Conservation (phyloP, 1,140 invertebrate species). For the Lepidurus apus region DNA sequence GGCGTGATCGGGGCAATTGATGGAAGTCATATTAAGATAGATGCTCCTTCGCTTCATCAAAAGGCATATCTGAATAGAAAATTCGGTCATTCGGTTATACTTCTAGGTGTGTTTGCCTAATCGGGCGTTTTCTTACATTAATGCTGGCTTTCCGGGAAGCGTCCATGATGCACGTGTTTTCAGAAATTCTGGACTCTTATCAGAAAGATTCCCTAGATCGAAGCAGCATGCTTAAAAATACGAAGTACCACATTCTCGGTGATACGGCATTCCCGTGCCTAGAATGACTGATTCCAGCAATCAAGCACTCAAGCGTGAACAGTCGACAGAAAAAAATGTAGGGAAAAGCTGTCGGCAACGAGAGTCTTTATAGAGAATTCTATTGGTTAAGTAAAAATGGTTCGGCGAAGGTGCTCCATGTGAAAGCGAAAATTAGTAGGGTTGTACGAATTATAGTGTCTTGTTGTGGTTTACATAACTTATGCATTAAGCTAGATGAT, state of each 20-base stretch:
- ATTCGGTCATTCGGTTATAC: neutral
- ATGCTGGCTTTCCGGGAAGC: slow-evolving; percentile 16
- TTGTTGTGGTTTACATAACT: slow-evolving; percentile 12
- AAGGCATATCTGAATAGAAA: slow-evolving; percentile 10
- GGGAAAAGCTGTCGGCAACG: neutral
- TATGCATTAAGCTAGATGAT: neutral
- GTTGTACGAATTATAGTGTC: neutral
- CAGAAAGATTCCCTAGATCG: neutral
- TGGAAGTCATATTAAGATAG: neutral
- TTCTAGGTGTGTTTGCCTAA: slow-evolving; percentile 23
- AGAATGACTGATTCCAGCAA: neutral
- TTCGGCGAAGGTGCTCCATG: neutral
- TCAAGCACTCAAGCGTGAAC: neutral
- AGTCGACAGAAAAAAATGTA: neutral
- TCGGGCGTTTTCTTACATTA: slow-evolving; percentile 20
- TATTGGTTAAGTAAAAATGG: neutral
- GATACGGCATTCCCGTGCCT: slow-evolving; percentile 17
- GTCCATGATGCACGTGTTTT: slow-evolving; percentile 12
- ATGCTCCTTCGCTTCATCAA: neutral
- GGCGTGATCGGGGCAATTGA: slow-evolving; percentile 3
- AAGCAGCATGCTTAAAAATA: neutral
- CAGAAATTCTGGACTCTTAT: neutral
- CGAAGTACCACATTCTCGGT: neutral
- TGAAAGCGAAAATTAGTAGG: neutral
- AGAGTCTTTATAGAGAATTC: slow-evolving; percentile 1